phyloP scores from a whole-genome alignment of 2,113 vertebrate species.

The Alectura lathami region DNA sequence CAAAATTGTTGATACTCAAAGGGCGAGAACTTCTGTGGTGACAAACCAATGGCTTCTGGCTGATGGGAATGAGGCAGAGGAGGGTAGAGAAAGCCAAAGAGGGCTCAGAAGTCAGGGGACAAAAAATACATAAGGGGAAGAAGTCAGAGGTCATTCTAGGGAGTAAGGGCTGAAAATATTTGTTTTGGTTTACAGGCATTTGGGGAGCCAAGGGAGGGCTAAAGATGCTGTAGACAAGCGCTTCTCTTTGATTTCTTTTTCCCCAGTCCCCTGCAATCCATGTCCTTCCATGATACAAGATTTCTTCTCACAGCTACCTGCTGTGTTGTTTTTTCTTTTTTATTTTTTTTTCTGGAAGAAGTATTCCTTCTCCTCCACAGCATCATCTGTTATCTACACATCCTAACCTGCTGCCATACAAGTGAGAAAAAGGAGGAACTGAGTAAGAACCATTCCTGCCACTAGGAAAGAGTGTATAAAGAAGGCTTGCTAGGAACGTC shows the following conservation, averaged over 20 bases:
- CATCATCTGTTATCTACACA: background rate
- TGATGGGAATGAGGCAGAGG: background rate
- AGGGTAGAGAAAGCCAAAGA: rapidly evolving
- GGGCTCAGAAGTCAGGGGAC: background rate
- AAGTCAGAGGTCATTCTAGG: background rate
- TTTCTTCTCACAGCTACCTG: background rate
- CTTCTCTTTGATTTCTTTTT: background rate
- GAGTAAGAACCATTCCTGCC: background rate
- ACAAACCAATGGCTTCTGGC: background rate
- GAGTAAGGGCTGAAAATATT: background rate
- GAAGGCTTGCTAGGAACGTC: background rate
- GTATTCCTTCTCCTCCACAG: background rate
- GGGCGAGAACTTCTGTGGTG: background rate
- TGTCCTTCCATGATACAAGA: background rate
- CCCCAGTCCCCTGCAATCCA: background rate
- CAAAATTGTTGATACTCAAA: background rate
- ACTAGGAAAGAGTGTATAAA: background rate
- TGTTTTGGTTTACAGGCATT: background rate
- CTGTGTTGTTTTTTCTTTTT: too few relatives aligned
- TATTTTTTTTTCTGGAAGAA: too few relatives aligned
- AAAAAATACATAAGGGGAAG: background rate
- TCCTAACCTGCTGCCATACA: background rate
- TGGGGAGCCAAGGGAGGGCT: background rate
- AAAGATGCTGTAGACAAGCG: background rate
- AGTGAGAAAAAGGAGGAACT: background rate